These are phyloP conservation scores for Micrasema minimum DNA, from an alignment of 1,140 invertebrate species.

Conservation along the genomic window DNA sequence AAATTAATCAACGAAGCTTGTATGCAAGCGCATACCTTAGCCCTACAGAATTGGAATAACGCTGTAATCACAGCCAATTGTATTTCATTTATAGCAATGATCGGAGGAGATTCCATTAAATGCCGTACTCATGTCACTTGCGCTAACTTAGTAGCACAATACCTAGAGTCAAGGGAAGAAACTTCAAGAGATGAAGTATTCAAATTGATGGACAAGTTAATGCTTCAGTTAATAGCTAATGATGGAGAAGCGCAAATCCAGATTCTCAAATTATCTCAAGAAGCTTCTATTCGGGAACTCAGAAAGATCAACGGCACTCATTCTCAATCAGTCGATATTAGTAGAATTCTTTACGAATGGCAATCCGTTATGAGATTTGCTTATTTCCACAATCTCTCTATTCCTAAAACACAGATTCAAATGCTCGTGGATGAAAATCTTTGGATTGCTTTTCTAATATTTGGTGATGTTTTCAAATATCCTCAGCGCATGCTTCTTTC, in stretches of 20 bases:
- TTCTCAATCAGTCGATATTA: slow-evolving; percentile 48
- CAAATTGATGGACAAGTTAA: slow-evolving; percentile 60
- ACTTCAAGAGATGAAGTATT: slow-evolving; percentile 58
- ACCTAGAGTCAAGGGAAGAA: slow-evolving; percentile 56
- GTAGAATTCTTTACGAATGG: slow-evolving; percentile 64
- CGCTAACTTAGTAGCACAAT: slow-evolving; percentile 63
- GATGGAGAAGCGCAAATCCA: slow-evolving; percentile 58
- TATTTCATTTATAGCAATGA: slow-evolving; percentile 73
- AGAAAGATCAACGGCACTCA: slow-evolving; percentile 34
- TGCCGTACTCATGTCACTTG: slow-evolving; percentile 70
- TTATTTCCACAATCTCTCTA: slow-evolving; percentile 64
- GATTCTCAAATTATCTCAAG: slow-evolving; percentile 64
- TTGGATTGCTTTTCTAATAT: slow-evolving; percentile 74
- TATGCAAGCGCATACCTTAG: slow-evolving; percentile 68
- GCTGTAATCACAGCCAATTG: slow-evolving; percentile 68
- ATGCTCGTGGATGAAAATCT: slow-evolving; percentile 67
- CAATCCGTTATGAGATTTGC: slow-evolving; percentile 72
- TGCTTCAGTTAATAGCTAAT: slow-evolving; percentile 61
- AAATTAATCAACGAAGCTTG: slow-evolving; percentile 67
- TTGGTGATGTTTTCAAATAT: slow-evolving; percentile 72
- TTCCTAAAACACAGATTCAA: slow-evolving; percentile 68
- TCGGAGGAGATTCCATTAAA: slow-evolving; percentile 69
- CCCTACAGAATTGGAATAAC: slow-evolving; percentile 69
- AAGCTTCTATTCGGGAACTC: slow-evolving; percentile 6
- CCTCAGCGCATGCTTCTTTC: slow-evolving; percentile 68